A percentile compares a stretch with the other conserved stretches of the same genome.
Evolutionary conservation across 2,888 invertebrate genomes (phyloP).

Genomic region (Drosophila basisetae): DNA sequence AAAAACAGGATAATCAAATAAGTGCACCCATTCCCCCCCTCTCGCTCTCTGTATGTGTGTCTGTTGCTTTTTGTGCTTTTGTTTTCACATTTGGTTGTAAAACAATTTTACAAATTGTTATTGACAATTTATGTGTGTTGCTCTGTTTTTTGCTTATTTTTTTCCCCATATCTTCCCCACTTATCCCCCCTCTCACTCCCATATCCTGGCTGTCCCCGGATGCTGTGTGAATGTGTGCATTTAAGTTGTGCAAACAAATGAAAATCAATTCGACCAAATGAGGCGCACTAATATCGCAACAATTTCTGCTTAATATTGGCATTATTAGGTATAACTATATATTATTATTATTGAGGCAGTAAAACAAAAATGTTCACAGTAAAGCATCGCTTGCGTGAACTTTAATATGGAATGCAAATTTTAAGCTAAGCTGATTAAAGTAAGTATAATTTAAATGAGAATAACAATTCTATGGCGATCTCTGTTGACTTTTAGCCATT

Average conservation of each 20-base stretch:
- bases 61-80: constrained; percentile 32
- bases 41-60: constrained; percentile 6
- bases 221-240: constrained; percentile 51
- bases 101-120: constrained; percentile 78
- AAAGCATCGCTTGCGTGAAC: not conserved
- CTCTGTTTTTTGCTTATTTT: constrained; percentile 22
- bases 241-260: constrained; percentile 58
- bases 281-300: constrained; percentile 60
- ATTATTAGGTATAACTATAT: constrained; percentile 40
- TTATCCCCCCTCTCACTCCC: not conserved
- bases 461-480: not conserved
- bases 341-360: not conserved
- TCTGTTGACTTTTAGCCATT: not conserved
- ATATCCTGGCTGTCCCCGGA: constrained; percentile 31
- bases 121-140: constrained; percentile 75
- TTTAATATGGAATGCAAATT: not conserved
- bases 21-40: constrained; percentile 28
- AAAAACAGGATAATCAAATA: constrained; percentile 64
- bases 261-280: constrained; percentile 72
- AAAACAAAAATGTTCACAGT: not conserved
- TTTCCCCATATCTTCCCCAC: not conserved
- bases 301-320: constrained; percentile 43
- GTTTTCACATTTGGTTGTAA: constrained; percentile 53
- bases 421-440: not conserved
- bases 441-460: not conserved